phyloP scores from a whole-genome alignment of 2,888 invertebrate species.

The Tenthredo scrophulariae region DNA sequence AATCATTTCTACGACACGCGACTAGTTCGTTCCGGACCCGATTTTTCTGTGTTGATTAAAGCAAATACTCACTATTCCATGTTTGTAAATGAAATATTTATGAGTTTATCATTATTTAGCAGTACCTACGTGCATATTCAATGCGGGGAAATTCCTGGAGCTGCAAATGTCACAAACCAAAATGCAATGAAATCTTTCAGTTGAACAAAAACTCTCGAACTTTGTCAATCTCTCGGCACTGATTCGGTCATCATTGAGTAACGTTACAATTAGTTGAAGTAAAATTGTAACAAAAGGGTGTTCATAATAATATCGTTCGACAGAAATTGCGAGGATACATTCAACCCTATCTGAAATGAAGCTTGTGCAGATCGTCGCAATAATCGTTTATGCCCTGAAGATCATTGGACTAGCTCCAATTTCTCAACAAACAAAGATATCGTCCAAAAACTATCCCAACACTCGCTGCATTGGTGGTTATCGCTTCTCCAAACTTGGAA shows the following conservation, averaged over 20 bases:
- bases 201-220: background rate
- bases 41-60: background rate
- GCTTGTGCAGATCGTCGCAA: background rate
- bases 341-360: background rate
- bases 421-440: background rate
- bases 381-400: background rate
- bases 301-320: background rate
- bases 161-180: background rate
- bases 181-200: background rate
- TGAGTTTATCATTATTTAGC: background rate
- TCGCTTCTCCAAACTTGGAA: constrained; percentile 10
- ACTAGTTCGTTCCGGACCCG: background rate
- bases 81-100: background rate
- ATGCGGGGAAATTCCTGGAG: background rate
- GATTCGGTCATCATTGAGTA: background rate
- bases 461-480: background rate
- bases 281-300: background rate
- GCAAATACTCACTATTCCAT: background rate
- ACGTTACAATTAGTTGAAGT: background rate
- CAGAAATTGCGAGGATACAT: background rate
- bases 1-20: background rate
- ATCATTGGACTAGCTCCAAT: constrained; percentile 26
- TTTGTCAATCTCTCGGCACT: background rate
- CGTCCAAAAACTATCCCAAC: background rate
- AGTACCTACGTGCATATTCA: background rate